These are phyloP conservation scores for Enoplosus armatus DNA, from an alignment of 2,797 vertebrate species.

Conservation along the genomic window DNA sequence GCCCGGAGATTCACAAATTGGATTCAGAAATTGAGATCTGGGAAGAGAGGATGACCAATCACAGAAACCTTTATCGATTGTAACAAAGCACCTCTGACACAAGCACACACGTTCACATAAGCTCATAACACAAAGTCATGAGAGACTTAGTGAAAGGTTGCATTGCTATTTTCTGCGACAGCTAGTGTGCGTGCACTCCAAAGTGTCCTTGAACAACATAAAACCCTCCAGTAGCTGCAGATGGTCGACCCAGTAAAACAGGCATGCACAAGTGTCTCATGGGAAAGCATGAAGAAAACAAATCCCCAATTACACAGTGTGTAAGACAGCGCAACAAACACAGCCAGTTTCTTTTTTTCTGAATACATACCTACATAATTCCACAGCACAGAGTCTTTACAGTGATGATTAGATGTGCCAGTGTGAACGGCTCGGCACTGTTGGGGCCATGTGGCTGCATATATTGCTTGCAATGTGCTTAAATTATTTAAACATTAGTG, in stretches of 20 bases:
- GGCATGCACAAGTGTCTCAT: background rate
- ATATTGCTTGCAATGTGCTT: background rate
- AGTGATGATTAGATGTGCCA: background rate
- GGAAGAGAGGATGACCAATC: slow-evolving; percentile 39
- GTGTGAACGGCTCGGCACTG: background rate
- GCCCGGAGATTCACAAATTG: slow-evolving; percentile 53
- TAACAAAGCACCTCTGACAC: slow-evolving; percentile 39
- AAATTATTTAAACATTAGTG: background rate
- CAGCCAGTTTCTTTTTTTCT: background rate
- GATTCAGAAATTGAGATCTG: slow-evolving; percentile 51
- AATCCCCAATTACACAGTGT: slow-evolving; percentile 17
- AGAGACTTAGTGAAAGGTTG: slow-evolving; percentile 10
- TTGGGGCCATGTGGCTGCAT: background rate
- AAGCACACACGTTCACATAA: background rate
- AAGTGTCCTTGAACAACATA: slow-evolving; percentile 37
- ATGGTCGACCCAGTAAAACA: slow-evolving; percentile 9
- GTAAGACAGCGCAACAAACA: background rate
- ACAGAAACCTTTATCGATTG: slow-evolving; percentile 39
- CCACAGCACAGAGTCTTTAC: background rate
- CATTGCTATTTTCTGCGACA: background rate
- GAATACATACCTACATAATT: background rate
- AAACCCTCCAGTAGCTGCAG: slow-evolving; percentile 22
- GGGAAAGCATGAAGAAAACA: slow-evolving; percentile 13
- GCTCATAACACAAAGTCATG: slow-evolving; percentile 4
- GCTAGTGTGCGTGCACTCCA: background rate